These are phyloP conservation scores for Cylas formicarius DNA, from an alignment of 1,140 invertebrate species.

Conservation along the genomic window DNA sequence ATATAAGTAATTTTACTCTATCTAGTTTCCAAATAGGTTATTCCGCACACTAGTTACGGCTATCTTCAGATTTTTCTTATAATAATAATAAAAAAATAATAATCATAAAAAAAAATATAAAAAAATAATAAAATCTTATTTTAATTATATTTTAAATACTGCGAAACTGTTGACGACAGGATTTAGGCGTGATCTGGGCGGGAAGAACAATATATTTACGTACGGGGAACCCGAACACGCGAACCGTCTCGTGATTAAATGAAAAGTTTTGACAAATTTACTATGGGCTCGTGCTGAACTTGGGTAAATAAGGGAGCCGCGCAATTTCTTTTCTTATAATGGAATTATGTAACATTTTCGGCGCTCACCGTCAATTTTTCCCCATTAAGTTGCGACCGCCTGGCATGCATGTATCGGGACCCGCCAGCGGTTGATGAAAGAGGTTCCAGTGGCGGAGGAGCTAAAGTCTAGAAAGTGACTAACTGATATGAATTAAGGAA, in stretches of 20 bases:
- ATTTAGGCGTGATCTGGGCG: too few species aligned
- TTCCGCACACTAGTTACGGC: too few species aligned
- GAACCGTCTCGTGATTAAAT: conserved; percentile 18
- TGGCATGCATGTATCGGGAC: conserved; percentile 25
- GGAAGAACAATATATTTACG: conserved; percentile 17
- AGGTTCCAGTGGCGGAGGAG: conserved; percentile 6
- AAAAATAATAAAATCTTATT: too few species aligned
- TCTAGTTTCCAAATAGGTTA: too few species aligned
- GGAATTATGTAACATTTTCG: conserved; percentile 20
- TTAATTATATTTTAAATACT: too few species aligned
- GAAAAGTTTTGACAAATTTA: conserved; percentile 27
- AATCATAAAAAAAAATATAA: too few species aligned
- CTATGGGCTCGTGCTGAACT: conserved; percentile 20
- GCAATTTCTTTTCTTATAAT: conserved; percentile 26
- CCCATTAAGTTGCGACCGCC: conserved; percentile 22
- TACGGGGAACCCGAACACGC: conserved; percentile 17
- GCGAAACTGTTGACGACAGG: too few species aligned
- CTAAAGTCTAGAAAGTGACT: too few species aligned
- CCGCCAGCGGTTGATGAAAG: not conserved
- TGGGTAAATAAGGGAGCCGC: conserved; percentile 22
- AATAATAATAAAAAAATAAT: too few species aligned
- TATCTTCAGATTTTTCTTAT: too few species aligned
- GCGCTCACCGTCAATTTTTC: conserved; percentile 19
- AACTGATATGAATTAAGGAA: too few species aligned
- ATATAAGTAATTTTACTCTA: too few species aligned